phyloP scores from a whole-genome alignment of 2,888 invertebrate genomes.

The Lepidochrysops patricia region DNA sequence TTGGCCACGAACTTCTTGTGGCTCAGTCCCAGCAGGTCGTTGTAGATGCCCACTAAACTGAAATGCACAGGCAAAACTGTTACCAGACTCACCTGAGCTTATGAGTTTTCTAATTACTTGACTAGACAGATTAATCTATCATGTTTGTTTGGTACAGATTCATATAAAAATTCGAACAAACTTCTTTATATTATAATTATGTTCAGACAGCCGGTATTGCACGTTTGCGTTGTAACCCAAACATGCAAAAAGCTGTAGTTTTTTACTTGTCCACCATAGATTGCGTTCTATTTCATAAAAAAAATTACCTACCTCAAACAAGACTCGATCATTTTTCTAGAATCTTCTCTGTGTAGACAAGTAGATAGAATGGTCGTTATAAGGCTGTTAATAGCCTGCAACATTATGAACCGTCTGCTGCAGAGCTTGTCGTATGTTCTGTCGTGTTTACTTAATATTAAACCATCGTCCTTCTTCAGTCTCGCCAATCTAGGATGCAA shows the following conservation, averaged over 20 bases:
- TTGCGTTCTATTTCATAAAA: too few species aligned
- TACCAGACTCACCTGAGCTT: too few species aligned
- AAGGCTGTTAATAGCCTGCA: slow-evolving; percentile 70
- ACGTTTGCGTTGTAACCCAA: too few species aligned
- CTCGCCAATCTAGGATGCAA: slow-evolving; percentile 65
- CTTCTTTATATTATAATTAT: too few species aligned
- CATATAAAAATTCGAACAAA: too few species aligned
- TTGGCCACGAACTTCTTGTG: slow-evolving; percentile 71
- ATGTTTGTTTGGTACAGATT: too few species aligned
- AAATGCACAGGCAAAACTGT: slow-evolving; percentile 32
- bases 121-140: too few species aligned
- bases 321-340: slow-evolving; percentile 71
- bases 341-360: slow-evolving; percentile 73
- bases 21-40: slow-evolving; percentile 75
- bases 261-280: too few species aligned
- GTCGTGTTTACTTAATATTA: slow-evolving; percentile 61
- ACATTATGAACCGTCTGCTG: slow-evolving; percentile 69
- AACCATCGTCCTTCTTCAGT: slow-evolving; percentile 54
- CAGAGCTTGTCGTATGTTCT: slow-evolving; percentile 70
- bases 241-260: too few species aligned
- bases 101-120: too few species aligned
- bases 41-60: slow-evolving; percentile 78
- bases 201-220: too few species aligned
- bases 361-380: slow-evolving; percentile 67
- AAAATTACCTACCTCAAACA: slow-evolving; percentile 70